Conservation (phyloP, 2,888 invertebrate genomes). For the Drosophila nr. perissopoda region DNA sequence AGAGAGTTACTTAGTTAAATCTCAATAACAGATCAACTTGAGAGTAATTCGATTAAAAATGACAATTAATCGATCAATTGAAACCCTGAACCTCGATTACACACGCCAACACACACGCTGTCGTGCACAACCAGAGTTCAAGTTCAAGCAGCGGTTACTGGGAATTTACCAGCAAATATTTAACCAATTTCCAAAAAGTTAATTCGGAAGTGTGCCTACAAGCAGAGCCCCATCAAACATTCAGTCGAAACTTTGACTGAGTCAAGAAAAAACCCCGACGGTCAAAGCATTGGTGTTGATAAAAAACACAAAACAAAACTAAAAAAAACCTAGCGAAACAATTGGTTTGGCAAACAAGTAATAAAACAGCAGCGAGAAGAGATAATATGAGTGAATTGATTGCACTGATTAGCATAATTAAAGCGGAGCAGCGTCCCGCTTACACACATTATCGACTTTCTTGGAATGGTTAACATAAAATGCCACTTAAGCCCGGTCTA, state of each 20-base stretch:
- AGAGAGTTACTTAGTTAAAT: not conserved
- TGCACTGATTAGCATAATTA: slow-evolving; percentile 72
- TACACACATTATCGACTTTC: slow-evolving; percentile 68
- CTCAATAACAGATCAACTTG: slow-evolving; percentile 9
- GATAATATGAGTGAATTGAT: slow-evolving; percentile 32
- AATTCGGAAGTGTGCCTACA: slow-evolving; percentile 61
- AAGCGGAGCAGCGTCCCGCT: slow-evolving; percentile 46
- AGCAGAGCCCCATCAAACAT: slow-evolving; percentile 38
- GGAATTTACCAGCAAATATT: slow-evolving; percentile 58
- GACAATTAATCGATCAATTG: slow-evolving; percentile 38
- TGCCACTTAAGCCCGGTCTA: slow-evolving; percentile 51
- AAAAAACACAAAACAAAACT: slow-evolving; percentile 22
- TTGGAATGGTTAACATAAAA: slow-evolving; percentile 78
- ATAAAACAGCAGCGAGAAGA: slow-evolving; percentile 4
- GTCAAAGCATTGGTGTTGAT: slow-evolving; percentile 62
- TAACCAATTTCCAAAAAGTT: slow-evolving; percentile 41
- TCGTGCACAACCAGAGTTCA: slow-evolving; percentile 53
- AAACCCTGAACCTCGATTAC: slow-evolving; percentile 57
- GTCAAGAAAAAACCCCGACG: slow-evolving; percentile 68
- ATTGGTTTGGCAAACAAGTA: slow-evolving; percentile 62
- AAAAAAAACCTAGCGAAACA: slow-evolving; percentile 36
- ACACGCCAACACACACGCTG: slow-evolving; percentile 26
- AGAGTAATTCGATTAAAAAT: slow-evolving; percentile 13
- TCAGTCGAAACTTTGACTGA: slow-evolving; percentile 30
- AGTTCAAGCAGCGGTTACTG: slow-evolving; percentile 57